Evolutionary conservation across 2,888 invertebrate species (phyloP).

Genomic region (Trissolcus brochymenae): DNA sequence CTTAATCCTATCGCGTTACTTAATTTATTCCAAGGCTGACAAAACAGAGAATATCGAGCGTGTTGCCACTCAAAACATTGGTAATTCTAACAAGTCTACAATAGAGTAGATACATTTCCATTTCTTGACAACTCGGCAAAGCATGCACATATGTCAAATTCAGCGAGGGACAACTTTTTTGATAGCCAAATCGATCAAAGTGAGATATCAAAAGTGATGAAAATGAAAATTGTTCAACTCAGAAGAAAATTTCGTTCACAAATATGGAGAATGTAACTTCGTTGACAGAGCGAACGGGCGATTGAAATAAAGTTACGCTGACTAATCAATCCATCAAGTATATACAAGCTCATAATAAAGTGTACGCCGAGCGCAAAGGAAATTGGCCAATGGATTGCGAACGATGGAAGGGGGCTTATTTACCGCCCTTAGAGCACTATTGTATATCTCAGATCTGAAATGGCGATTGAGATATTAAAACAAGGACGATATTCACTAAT

Average conservation of each 20-base stretch:
- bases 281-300: not conserved
- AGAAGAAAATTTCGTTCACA: not conserved
- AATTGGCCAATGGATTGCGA: constrained; percentile 52
- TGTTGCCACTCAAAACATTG: constrained; percentile 2
- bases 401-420: constrained; percentile 27
- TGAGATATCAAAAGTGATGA: not conserved
- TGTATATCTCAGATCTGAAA: constrained; percentile 19
- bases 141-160: not conserved
- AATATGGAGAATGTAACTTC: not conserved
- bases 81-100: constrained; percentile 18
- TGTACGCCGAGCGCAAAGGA: constrained; percentile 38
- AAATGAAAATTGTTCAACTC: not conserved
- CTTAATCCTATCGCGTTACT: constrained; percentile 56
- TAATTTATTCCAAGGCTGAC: constrained; percentile 57
- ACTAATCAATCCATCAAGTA: constrained; percentile 62
- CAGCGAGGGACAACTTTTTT: not conserved
- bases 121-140: not conserved
- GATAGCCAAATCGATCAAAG: not conserved
- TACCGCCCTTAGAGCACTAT: constrained; percentile 29
- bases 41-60: constrained; percentile 49
- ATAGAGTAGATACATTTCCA: constrained; percentile 21
- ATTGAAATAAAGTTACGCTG: constrained; percentile 63
- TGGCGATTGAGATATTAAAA: constrained; percentile 2
- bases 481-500: too few relatives aligned
- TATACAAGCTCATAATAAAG: constrained; percentile 62